Evolutionary conservation across 2,113 vertebrate species (phyloP).

Genomic region (Rhea americana): DNA sequence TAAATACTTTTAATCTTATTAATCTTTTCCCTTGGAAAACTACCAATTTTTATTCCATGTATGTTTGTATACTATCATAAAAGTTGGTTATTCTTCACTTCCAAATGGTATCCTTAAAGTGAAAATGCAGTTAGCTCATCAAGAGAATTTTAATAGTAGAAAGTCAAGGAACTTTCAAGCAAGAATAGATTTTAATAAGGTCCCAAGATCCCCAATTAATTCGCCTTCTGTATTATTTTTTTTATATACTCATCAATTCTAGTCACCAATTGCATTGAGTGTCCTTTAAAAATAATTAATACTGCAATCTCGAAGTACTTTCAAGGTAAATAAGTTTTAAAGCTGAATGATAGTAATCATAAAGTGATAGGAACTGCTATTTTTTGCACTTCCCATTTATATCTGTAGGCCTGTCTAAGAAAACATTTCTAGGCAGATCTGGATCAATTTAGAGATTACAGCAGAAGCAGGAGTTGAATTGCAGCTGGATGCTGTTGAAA

Average conservation of each 20-base stretch:
- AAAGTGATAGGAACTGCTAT: background rate
- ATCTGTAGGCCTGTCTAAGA: background rate
- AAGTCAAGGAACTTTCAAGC: constrained; percentile 45
- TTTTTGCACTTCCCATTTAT: background rate
- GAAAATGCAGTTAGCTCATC: background rate
- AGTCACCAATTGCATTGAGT: constrained; percentile 37
- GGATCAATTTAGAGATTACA: constrained; percentile 26
- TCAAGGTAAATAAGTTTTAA: constrained; percentile 59
- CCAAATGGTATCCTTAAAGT: background rate
- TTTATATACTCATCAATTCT: constrained; percentile 53
- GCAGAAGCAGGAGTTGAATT: constrained; percentile 56
- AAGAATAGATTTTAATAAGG: constrained; percentile 68
- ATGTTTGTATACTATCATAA: background rate
- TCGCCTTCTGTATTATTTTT: constrained; percentile 36
- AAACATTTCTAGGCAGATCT: constrained; percentile 40
- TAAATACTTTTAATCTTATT: background rate
- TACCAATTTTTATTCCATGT: background rate
- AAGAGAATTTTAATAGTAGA: constrained; percentile 18
- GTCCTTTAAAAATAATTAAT: constrained; percentile 70
- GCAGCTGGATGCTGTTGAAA: constrained; percentile 67
- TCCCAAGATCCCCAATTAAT: constrained; percentile 70
- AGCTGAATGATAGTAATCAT: background rate
- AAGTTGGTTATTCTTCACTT: constrained; percentile 11
- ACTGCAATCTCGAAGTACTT: constrained; percentile 50
- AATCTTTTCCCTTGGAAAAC: background rate